Base-by-base conservation (phyloP, 2,888 invertebrate genomes). In the Slavum lentiscoides region DNA sequence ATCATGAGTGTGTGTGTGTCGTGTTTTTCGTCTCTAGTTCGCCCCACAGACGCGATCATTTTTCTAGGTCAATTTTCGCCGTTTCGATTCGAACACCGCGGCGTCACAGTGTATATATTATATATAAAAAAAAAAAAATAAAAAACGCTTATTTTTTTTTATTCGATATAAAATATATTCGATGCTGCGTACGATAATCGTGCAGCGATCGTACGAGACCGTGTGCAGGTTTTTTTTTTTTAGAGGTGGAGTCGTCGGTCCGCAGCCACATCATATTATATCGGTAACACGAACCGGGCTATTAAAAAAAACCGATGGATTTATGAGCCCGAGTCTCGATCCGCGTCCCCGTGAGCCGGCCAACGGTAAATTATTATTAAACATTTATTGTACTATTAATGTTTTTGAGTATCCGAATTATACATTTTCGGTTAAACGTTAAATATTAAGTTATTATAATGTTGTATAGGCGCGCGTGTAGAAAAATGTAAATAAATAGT, bases 291-390 rank as follows among this genome's bases (percentile, higher is more conserved):
- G 68, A 68, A 61, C 43, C 19, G 59, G 43, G 61, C n/a, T 61
- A 68, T 69, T 59, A 67, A 69, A 76, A 68, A 30, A 30, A 30
- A 30, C 61, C 61, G 30, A 61, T n/a, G 43, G 15, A 61, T 68
- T 68, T 76, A 69, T 17, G 30, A 76, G 49, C 19, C 69, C 30
- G 37, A n/a, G 30, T 30, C 30, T 68, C 23, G n/a, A 49, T 76
- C 66, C 23, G 58, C 49, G 13, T 67, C 19, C 19, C 58, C 67
- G 53, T 53, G 37, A 64, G 64, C 21, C 53, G 21, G 30, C 30
- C 30, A 30, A 30, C 30, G 49, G 49, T 59, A 66, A 67, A 66
- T 58, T 6, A 75, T 55, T 21, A 58, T 66, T 21, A 67, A 58
- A n/a, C n/a, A n/a, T n/a, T n/a, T n/a, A n/a, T n/a, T n/a, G n/a